phyloP scores from a whole-genome alignment of 2,888 invertebrate genomes.

The Eristalis tenax region DNA sequence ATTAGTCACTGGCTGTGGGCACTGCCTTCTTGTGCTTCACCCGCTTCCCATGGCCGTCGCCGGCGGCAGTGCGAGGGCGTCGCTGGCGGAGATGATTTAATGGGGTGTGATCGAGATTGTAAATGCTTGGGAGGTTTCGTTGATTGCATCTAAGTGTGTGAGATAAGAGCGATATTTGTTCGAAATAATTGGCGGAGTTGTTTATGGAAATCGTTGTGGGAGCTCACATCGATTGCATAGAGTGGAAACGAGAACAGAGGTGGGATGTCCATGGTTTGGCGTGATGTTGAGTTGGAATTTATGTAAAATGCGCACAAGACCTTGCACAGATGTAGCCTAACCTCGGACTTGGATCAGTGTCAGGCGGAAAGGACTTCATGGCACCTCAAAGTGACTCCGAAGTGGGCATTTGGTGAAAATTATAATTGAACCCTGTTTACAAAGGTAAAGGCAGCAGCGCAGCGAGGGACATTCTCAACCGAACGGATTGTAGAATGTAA shows the following conservation, averaged over 20 bases:
- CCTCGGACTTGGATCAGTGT: too few species aligned
- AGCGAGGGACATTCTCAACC: too few species aligned
- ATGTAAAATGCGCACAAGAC: neutral
- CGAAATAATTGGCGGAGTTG: neutral
- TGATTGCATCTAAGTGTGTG: conserved; percentile 12
- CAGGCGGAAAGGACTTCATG: too few species aligned
- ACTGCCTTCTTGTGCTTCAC: neutral
- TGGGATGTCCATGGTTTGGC: neutral
- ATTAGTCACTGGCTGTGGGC: conserved; percentile 30
- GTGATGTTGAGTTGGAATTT: neutral
- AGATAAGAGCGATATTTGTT: conserved; percentile 17
- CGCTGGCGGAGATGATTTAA: neutral
- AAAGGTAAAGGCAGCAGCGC: too few species aligned
- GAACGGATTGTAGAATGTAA: too few species aligned
- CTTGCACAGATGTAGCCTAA: too few species aligned
- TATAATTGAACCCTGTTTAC: too few species aligned
- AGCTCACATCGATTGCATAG: neutral
- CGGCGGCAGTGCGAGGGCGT: neutral
- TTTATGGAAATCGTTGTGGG: neutral
- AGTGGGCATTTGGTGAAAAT: too few species aligned
- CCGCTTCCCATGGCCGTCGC: neutral
- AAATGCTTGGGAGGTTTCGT: conserved; percentile 21
- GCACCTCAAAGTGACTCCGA: too few species aligned
- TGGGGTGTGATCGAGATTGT: conserved; percentile 28
- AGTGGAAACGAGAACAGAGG: neutral